Conservation (phyloP, 2,888 invertebrate species). For the Adelognathus sp. region DNA sequence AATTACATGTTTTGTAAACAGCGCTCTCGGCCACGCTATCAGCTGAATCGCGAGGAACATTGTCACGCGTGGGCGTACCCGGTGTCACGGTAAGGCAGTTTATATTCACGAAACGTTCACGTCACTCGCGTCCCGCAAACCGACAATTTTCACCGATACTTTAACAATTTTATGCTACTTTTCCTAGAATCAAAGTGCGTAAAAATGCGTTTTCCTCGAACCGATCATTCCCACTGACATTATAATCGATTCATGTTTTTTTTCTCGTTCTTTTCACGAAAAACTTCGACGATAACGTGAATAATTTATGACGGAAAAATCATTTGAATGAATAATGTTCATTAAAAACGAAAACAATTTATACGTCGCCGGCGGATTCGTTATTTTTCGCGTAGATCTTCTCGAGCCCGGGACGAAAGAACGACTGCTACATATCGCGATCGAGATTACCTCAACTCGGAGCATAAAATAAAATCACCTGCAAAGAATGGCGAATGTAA, state of each 20-base stretch:
- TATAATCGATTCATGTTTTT: no score
- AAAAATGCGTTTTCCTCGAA: not conserved
- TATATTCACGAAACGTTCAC: not conserved
- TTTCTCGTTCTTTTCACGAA: no score
- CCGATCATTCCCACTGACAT: not conserved
- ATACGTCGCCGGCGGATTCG: not conserved
- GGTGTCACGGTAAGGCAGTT: slow-evolving; percentile 12
- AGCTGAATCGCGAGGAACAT: slow-evolving; percentile 61
- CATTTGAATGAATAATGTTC: not conserved
- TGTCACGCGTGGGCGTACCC: slow-evolving; percentile 43
- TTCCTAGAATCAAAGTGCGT: no score
- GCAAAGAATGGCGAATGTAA: slow-evolving; percentile 42
- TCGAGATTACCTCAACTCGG: slow-evolving; percentile 41
- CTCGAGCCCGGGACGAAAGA: slow-evolving; percentile 13
- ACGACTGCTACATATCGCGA: slow-evolving; percentile 44
- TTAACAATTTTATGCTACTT: not conserved
- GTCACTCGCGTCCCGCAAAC: not conserved
- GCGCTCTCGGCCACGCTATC: slow-evolving; percentile 55
- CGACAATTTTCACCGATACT: not conserved
- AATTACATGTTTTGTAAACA: slow-evolving; percentile 58
- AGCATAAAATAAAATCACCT: slow-evolving; percentile 29
- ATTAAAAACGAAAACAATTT: not conserved
- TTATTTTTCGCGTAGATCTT: slow-evolving; percentile 17
- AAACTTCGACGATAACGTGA: no score
- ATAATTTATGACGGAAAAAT: not conserved